Conservation (phyloP, 2,113 vertebrate species). For the Garra rufa region DNA sequence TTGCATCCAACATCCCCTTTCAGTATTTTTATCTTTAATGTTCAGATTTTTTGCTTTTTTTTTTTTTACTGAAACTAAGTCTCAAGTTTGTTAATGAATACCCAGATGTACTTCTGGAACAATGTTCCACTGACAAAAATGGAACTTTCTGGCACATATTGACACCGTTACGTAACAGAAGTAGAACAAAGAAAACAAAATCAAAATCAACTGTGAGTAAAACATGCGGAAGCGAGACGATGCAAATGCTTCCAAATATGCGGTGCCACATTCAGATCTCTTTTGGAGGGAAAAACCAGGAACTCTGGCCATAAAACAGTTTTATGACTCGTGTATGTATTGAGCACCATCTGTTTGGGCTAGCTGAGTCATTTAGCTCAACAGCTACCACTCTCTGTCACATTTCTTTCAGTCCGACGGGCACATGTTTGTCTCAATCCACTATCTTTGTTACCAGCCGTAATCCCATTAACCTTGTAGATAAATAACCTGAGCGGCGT, state of each 20-base stretch:
- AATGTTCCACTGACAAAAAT: background rate
- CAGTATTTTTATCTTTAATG: background rate
- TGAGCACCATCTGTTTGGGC: slow-evolving; percentile 49
- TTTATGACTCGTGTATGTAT: slow-evolving; percentile 39
- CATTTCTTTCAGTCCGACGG: slow-evolving; percentile 74
- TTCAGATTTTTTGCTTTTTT: background rate
- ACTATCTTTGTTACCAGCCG: slow-evolving; percentile 74
- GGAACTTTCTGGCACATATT: background rate
- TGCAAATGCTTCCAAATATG: slow-evolving; percentile 28
- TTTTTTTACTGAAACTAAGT: background rate
- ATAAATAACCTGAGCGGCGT: slow-evolving; percentile 75
- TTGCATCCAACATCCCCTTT: no score
- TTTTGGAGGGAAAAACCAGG: slow-evolving; percentile 8
- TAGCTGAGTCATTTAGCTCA: slow-evolving; percentile 55
- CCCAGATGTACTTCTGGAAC: background rate
- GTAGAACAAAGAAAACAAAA: background rate
- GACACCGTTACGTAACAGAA: background rate
- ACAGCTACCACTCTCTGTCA: slow-evolving; percentile 57
- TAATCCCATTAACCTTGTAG: slow-evolving; percentile 81
- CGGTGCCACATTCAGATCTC: background rate
- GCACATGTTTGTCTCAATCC: slow-evolving; percentile 78
- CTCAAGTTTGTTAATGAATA: background rate
- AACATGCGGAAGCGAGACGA: background rate
- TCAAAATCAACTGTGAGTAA: slow-evolving; percentile 3
- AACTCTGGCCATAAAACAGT: slow-evolving; percentile 27